Evolutionary conservation across 2,797 vertebrate genomes (phyloP), one percentile per base, ranked within the genome.

Genomic region (Antennarius maculatus): DNA sequence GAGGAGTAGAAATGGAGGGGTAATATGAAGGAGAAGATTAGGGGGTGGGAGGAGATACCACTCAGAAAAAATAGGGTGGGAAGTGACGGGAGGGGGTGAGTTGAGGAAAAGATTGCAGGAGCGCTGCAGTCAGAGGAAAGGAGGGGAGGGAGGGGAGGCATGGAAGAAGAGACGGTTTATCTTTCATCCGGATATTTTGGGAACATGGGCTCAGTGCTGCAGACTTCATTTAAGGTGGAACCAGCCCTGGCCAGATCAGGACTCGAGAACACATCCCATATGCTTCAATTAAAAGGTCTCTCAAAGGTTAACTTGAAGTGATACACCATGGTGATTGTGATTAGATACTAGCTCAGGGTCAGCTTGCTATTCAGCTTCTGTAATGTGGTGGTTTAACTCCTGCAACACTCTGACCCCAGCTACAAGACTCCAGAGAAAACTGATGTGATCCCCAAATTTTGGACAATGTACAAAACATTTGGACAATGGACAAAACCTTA

Each of bases 181-280:
- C 85, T 93, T 90, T 89, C 89, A 86, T 77, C 60, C 51, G 18
- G 92, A 93, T 94, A 94, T 94, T 94, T 93, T 92, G 78, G 90
- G 91, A 91, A 85, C 88, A 86, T 82, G 57, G 77, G 61, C 81
- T 88, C 86, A 89, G 61, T 28, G 72, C 70, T 72, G 60, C 66
- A 66, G 62, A 64, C 67, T 74, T 77, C 63, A 48, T 86, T 88
- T 82, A 80, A 83, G 82, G 77, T 76, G 82, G 72, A 86, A 81
- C 67, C 27, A 72, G 66, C 58, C 47, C 47, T 76, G 68, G 81
- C 72, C 49, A 78, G 79, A 53, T 71, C 56, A 54, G 29, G 59
- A 79, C 71, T 62, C 23, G 28, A 54, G 74, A 58, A 53, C 65
- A 66, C 71, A 60, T 71, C 68, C 69, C 79, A 53, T 51, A 62